These are phyloP conservation scores for Delphinus delphis DNA, from an alignment of 2,113 vertebrate genomes.

Conservation along the genomic window DNA sequence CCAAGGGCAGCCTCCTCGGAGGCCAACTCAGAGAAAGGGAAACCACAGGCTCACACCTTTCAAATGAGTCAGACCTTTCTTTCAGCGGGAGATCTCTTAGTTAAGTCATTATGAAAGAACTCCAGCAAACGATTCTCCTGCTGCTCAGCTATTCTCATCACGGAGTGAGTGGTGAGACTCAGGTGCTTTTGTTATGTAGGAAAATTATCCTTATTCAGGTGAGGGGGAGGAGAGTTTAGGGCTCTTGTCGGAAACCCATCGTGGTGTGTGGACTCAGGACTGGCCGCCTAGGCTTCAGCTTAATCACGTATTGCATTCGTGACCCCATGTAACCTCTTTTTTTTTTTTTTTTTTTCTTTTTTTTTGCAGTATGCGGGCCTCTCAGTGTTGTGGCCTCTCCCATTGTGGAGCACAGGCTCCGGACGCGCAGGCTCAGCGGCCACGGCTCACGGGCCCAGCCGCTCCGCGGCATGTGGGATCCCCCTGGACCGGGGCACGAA, in stretches of 20 bases:
- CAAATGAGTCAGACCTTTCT: slow-evolving; percentile 27
- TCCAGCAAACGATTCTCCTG: not conserved
- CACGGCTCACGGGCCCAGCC: too few relatives aligned
- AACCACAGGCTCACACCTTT: slow-evolving; percentile 20
- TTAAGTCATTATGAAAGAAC: not conserved
- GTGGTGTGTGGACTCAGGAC: not conserved
- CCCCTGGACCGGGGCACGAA: rapidly evolving
- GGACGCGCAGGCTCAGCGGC: too few relatives aligned
- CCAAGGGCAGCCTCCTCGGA: not conserved
- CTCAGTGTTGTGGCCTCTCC: too few relatives aligned
- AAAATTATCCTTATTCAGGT: not conserved
- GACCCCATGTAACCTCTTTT: not conserved
- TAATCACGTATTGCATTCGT: not conserved
- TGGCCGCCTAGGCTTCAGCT: not conserved
- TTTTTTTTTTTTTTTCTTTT: too few relatives aligned
- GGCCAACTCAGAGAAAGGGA: not conserved
- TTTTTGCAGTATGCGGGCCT: too few relatives aligned
- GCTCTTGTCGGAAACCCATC: not conserved
- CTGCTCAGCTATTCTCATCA: not conserved
- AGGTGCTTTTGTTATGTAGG: not conserved
- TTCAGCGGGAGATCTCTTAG: not conserved
- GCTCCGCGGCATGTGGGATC: too few relatives aligned
- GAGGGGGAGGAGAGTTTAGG: not conserved
- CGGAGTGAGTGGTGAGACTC: not conserved
- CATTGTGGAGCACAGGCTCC: too few relatives aligned